Evolutionary conservation across 37 sponge, comb jelly and placozoan species (phyloP), one percentile per base, ranked within the genome.

Genomic region (Eunapius fragilis): DNA sequence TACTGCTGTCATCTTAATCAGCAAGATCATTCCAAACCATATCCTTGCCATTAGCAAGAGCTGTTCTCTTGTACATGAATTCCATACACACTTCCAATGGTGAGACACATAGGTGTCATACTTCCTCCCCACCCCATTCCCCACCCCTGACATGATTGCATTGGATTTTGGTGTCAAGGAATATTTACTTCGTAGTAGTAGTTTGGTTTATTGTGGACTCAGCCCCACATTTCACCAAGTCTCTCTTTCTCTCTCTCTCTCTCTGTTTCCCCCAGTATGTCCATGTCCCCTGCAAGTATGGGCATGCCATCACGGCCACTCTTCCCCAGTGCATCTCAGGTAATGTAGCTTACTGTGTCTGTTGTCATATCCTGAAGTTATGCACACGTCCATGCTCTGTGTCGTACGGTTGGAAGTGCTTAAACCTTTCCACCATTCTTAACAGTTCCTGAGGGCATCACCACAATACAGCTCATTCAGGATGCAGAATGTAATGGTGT

Each of bases 251-350:
- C 47, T 45, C 4, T 45, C 9, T 9, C 47, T 9, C 47, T 45
- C 19, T 58, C 22, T 58, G 58, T 19, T 17, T 17, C 14, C 22
- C n/a, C 58, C 22, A 58, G 58, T 11, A 58, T 58, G 58, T 58
- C 58, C 58, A 58, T 58, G 58, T 17, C 7, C 17, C 58, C 14
- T 58, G 19, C 58, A 58, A 11, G 58, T 17, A 58, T 58, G 58
- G 58, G 58, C 14, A 17, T 58, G 14, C 76, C 76, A 7, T 37
- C 76, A 17, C 32, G 76, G 35, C 76, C 76, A 19, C 76, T 76
- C 36, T 76, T 76, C 34, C 76, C 76, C 35, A 76, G 76, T 76
- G 76, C 76, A 37, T 35, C 36, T 4, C 76, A 35, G 32, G 76
- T 76, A 76, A 76, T 35, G 31, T 32, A n/a, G n/a, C n/a, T 72